Evolutionary conservation across 2,888 invertebrate species (phyloP).

Genomic region (Encarsia formosa): DNA sequence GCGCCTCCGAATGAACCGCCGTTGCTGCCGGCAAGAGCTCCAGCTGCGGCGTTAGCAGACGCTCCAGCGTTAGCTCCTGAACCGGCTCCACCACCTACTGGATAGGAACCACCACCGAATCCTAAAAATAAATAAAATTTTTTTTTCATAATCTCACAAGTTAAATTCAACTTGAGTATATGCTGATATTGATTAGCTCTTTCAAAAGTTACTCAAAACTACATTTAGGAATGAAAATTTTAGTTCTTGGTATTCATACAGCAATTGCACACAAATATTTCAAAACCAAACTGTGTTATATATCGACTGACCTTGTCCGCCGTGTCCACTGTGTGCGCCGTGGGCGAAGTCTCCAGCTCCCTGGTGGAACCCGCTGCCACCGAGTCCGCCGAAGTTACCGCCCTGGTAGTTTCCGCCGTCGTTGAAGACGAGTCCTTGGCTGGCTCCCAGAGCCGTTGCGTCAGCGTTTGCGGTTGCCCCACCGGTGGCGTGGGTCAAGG

Average conservation of each 20-base stretch:
- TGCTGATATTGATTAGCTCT: too few species aligned
- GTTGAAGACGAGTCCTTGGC: constrained; percentile 40
- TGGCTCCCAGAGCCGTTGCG: constrained; percentile 24
- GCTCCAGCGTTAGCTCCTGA: constrained; percentile 7
- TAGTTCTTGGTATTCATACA: too few species aligned
- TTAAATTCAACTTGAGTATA: too few species aligned
- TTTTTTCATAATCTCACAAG: too few species aligned
- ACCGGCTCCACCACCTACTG: constrained; percentile 3
- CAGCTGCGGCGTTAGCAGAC: neutral
- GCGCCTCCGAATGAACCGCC: too few species aligned
- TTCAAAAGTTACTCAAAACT: too few species aligned
- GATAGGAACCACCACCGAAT: constrained; percentile 2
- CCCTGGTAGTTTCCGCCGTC: constrained; percentile 22
- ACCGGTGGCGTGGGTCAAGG: constrained; percentile 29
- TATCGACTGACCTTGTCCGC: neutral
- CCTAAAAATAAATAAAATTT: neutral
- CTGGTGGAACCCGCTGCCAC: constrained; percentile 1
- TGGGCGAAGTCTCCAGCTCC: constrained; percentile 13
- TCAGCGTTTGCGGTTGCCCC: constrained; percentile 34
- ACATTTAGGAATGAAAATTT: too few species aligned
- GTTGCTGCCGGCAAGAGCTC: neutral
- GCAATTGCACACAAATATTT: too few species aligned
- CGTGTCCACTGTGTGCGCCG: neutral
- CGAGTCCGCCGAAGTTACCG: constrained; percentile 7
- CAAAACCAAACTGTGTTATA: too few species aligned